A percentile compares a stretch with the other conserved stretches of the same genome.
phyloP scores from a whole-genome alignment of 2,797 vertebrate species.

The Smutsia temminckii region DNA sequence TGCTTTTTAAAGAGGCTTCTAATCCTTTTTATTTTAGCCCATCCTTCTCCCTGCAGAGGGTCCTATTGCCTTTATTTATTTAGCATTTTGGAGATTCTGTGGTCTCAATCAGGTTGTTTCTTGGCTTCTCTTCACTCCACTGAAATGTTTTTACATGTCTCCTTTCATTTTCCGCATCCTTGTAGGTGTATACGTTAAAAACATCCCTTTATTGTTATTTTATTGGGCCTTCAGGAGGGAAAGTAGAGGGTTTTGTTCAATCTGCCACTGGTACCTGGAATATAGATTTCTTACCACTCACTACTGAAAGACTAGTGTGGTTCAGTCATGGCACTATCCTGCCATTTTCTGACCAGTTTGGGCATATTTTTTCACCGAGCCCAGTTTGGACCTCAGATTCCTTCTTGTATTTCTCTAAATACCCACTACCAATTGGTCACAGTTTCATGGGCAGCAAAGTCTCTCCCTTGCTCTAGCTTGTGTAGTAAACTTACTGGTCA shows the following conservation, averaged over 20 bases:
- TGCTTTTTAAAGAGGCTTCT: neutral
- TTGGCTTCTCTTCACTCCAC: neutral
- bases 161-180: neutral
- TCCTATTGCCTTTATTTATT: neutral
- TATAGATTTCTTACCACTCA: neutral
- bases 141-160: neutral
- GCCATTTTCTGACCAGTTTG: neutral
- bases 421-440: neutral
- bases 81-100: neutral
- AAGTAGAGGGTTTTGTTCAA: neutral
- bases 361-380: neutral
- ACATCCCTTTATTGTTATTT: neutral
- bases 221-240: neutral
- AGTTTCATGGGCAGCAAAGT: neutral
- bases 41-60: neutral
- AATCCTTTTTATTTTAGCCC: neutral
- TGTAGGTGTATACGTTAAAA: conserved; percentile 6
- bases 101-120: neutral
- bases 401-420: neutral
- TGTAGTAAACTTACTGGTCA: neutral
- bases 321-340: neutral
- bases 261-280: neutral
- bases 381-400: neutral
- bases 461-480: neutral
- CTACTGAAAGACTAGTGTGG: neutral